Conservation (phyloP, 2,797 vertebrate genomes). For the Lithobates pipiens region DNA sequence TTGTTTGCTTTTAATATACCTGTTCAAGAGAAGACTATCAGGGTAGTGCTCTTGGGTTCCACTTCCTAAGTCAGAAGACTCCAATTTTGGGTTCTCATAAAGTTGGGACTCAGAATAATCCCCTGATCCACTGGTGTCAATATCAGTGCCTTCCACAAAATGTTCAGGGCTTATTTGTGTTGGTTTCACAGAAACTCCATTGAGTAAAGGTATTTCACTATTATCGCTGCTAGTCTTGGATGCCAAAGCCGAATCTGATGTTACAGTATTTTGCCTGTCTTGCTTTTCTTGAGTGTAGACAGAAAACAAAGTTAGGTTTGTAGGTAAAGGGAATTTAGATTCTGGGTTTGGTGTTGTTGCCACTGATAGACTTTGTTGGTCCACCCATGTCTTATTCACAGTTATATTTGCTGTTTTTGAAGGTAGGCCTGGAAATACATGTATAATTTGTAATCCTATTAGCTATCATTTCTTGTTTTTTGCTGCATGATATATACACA, state of each 20-base stretch:
- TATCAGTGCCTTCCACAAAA: background rate
- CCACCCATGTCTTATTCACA: background rate
- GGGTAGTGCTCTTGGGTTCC: background rate
- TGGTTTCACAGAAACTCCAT: background rate
- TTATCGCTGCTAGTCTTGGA: too few relatives aligned
- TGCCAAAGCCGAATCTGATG: background rate
- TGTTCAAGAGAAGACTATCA: background rate
- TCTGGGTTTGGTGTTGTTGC: background rate
- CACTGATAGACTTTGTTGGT: background rate
- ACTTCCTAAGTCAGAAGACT: background rate
- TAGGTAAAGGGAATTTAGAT: background rate
- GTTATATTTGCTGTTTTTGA: background rate
- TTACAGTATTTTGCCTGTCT: background rate
- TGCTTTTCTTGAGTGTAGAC: background rate
- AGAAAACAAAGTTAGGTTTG: background rate
- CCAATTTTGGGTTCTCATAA: background rate
- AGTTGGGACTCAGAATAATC: background rate
- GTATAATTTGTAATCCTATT: background rate
- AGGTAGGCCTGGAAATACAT: background rate
- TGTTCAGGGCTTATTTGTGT: background rate
- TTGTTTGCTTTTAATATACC: background rate
- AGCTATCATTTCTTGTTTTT: background rate
- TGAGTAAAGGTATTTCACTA: background rate
- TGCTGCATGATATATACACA: background rate
- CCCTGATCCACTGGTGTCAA: conserved; percentile 39